Evolutionary conservation across 2,113 vertebrate species (phyloP).

Genomic region (Dipodomys ordii): DNA sequence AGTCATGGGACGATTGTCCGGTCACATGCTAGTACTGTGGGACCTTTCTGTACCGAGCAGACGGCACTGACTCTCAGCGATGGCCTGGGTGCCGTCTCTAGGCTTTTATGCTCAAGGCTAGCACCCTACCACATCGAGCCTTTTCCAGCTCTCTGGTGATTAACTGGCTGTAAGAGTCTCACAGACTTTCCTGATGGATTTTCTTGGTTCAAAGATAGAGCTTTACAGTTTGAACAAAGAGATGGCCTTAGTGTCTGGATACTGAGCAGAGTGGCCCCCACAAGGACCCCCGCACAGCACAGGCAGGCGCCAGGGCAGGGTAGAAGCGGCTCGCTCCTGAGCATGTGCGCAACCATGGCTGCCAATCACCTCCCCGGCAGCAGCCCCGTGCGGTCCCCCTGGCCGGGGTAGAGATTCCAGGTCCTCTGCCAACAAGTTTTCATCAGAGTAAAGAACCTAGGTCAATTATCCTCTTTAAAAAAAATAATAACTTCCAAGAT

Average conservation of each 20-base stretch:
- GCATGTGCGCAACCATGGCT: neutral
- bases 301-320: neutral
- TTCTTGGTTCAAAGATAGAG: neutral
- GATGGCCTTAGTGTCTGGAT: neutral
- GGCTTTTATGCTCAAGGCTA: no score
- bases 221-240: neutral
- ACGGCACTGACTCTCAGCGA: no score
- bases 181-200: no score
- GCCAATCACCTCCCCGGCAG: neutral
- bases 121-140: no score
- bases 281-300: no score
- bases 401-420: neutral
- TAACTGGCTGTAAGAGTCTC: no score
- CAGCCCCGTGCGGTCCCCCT: accelerated
- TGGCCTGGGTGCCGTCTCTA: no score
- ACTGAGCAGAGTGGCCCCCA: no score
- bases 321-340: neutral
- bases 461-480: slow-evolving; percentile 34
- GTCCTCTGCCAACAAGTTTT: neutral
- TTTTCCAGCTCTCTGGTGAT: no score
- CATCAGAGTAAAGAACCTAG: neutral
- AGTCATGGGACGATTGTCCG: neutral
- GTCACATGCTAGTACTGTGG: neutral
- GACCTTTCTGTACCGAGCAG: neutral
- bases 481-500: slow-evolving; percentile 28